Evolutionary conservation across 2,113 vertebrate genomes (phyloP), one percentile per base, ranked within the genome.

Genomic region (Hirundichthys speculiger): DNA sequence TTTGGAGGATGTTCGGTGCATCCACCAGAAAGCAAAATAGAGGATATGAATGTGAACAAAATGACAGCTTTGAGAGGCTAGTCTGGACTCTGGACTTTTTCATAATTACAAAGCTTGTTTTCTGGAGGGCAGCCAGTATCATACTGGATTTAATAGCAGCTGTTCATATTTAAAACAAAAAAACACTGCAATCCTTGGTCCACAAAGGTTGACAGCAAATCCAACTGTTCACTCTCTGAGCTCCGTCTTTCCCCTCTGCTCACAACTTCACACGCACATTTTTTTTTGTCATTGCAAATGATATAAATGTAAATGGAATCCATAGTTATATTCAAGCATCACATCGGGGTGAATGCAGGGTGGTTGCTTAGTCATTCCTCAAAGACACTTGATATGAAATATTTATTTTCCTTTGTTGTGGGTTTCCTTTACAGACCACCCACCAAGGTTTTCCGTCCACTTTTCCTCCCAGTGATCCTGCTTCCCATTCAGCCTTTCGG

Each of bases 101-200:
- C 13, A 54, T 64, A 64, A 70, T 82, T 79, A 69, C 56, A 75
- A 65, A 67, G 65, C 63, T 64, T 66, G 39, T 64, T 39, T 49
- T 41, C 27, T 82, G 62, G 60, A 80, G 47, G 11, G 18, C 1
- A 42, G 66, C 66, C 82, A 56, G 41, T 41, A 62, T 69, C 47
- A 59, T 55, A 56, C 55, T 77, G 64, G 62, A 66, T 64, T 60
- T 27, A 40, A 46, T 60, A 56, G 47, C 71, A 83, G 69, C 79
- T 82, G 58, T 72, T 84, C 71, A 81, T 82, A 65, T 76, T 86
- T 74, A 74, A 34, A 34, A 34, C 30, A 34, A 34, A 34, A 6
- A 52, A 83, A 77, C 46, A 4, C 20, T 25, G 34, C 53, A 64
- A 20, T 65, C 27, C 39, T 71, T 67, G 39, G 46, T 61, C 40